Evolutionary conservation across 2,797 vertebrate species (phyloP), one percentile per base, ranked within the genome.

Genomic region (Lutjanus campechanus): DNA sequence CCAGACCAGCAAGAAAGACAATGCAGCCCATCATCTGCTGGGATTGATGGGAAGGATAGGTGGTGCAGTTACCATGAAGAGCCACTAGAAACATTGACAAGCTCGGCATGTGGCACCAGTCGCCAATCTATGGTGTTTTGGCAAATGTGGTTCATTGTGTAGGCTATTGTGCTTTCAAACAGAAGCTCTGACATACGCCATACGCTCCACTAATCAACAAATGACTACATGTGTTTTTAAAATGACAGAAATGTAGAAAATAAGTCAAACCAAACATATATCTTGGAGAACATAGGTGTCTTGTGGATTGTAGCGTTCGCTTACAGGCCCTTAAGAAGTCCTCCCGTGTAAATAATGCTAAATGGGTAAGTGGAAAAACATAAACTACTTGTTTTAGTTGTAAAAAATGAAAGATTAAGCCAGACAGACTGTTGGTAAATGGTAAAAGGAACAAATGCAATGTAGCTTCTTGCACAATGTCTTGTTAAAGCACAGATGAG

Each of bases 101-200:
- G 77, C 89, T 69, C 81, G 22, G 83, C 88, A 79, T 93, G 85
- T 89, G 88, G 88, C 84, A 86, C 85, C 86, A 89, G 67, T 67
- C 73, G 46, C 80, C 82, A 46, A 41, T 86, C 75, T 79, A n/a
- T 73, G 72, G 77, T 84, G 79, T 85, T 85, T 51, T 60, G 84
- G 78, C 65, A 85, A 84, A 84, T 83, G 68, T 77, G 80, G 66
- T 56, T 84, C 77, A 85, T 85, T 88, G 86, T 91, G 60, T 61
- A 22, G 65, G 61, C 15, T 54, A 41, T 0, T 46, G 54, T 59
- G 55, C 17, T 40, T 73, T 58, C 19, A 73, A 82, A 82, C 50
- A 64, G 51, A n/a, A 16, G 13, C 56, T 46, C 12, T 11, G 16
- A 11, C 58, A 64, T 3, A 50, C 41, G 1, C 16, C 19, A 13